Evolutionary conservation across 2,797 vertebrate genomes (phyloP).

Genomic region (Austrolebias charrua): DNA sequence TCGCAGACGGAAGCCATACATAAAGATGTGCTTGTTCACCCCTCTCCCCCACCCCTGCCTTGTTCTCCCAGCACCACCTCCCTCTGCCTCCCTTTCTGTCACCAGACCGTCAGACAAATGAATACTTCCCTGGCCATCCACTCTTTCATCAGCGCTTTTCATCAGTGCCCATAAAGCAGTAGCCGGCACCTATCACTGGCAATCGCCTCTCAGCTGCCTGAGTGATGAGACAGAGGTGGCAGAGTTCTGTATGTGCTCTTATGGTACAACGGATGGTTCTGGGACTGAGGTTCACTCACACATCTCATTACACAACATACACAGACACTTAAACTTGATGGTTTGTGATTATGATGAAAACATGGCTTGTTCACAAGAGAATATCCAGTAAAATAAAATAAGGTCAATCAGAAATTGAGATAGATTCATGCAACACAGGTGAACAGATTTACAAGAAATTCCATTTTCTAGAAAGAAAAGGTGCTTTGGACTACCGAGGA

Average conservation of each 20-base stretch:
- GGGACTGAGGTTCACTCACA: constrained; percentile 65
- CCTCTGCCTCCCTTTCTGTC: constrained; percentile 44
- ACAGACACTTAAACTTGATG: constrained; percentile 32
- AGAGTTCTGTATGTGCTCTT: constrained; percentile 63
- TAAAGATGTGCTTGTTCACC: constrained; percentile 78
- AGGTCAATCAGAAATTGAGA: neutral
- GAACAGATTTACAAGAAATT: neutral
- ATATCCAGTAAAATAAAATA: neutral
- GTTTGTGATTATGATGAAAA: constrained; percentile 1
- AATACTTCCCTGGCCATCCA: constrained; percentile 60
- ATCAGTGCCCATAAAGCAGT: constrained; percentile 71
- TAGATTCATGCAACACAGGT: no score
- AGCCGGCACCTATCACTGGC: constrained; percentile 67
- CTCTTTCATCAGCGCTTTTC: constrained; percentile 75
- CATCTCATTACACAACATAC: constrained; percentile 62
- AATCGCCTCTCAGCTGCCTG: constrained; percentile 70
- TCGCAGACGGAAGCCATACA: constrained; percentile 72
- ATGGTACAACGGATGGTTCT: constrained; percentile 67
- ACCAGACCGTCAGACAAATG: constrained; percentile 70
- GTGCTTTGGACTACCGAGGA: no score
- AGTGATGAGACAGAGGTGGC: constrained; percentile 71
- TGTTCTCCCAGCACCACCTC: constrained; percentile 23
- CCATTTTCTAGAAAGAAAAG: neutral
- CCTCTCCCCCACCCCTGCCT: constrained; percentile 3
- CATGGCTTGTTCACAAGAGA: neutral